Evolutionary conservation across 1,140 invertebrate species (phyloP), one percentile per base, ranked within the genome.

Genomic region (Pollicipes pollicipes): DNA sequence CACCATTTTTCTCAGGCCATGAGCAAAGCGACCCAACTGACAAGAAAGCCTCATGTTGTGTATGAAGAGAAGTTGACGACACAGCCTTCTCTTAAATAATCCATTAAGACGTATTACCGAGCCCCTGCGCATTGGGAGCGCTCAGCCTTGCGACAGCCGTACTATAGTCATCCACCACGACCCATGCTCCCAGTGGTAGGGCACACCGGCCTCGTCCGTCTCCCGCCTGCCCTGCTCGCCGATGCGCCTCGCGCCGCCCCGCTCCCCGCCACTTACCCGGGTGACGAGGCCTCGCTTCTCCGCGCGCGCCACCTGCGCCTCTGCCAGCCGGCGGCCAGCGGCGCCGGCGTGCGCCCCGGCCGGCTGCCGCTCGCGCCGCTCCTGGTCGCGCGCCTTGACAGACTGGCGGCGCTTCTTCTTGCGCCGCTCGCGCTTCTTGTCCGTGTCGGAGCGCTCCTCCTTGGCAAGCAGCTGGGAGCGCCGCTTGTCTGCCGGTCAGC

Each of bases 381-480:
- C 77, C 67, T 75, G 73, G 30, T 35, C 68, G 30, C 69, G 72
- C 28, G 68, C 58, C 29, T 72, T 73, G 1, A 70, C 58, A 63
- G 77, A 78, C 27, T 83, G 81, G 76, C 95, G 91, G 26, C 84
- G 84, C 35, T 97, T 97, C 81, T 97, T 98, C 75, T 87, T 86
- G 70, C 94, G 83, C 73, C 93, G 83, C 76, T 91, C 90, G 64
- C 93, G 84, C 75, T 95, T 95, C 80, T 88, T 94, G 79, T 98
- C 95, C 0, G 93, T 94, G 35, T 83, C 81, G 0, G 87, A 87
- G 77, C 88, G 84, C 81, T 98, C 95, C 32, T 85, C 83, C 79
- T 88, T 87, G 37, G 88, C 90, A 75, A 91, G 86, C 0, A 91
- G 70, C 69, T 90, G 87, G 68, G 89, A 89, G 77, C 87, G 90